Conservation (phyloP, 2,113 vertebrate genomes). For the Tupaia chinensis region DNA sequence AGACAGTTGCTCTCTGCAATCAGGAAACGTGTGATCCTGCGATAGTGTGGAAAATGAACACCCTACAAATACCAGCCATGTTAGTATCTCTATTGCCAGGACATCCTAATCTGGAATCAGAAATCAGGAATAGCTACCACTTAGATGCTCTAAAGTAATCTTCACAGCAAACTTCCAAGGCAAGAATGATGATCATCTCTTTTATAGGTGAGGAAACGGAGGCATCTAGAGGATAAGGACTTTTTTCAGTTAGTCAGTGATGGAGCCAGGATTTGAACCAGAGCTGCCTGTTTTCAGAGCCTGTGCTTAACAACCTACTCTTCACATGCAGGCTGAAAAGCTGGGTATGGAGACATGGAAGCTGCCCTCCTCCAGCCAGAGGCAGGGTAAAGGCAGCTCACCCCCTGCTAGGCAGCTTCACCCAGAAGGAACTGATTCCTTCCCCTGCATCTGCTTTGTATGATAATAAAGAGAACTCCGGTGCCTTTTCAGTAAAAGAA, state of each 20-base stretch:
- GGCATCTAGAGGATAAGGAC: background rate
- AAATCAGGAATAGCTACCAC: background rate
- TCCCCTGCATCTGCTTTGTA: background rate
- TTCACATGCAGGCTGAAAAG: rapidly evolving
- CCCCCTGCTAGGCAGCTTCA: background rate
- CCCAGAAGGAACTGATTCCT: background rate
- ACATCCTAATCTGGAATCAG: background rate
- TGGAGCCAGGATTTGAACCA: background rate
- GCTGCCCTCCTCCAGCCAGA: background rate
- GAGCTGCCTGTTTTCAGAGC: slow-evolving; percentile 15
- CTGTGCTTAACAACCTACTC: background rate
- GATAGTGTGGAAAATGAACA: background rate
- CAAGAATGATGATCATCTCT: background rate
- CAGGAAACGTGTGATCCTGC: background rate
- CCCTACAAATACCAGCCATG: background rate
- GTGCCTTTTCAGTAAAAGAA: background rate
- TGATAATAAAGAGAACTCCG: background rate
- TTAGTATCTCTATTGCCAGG: background rate
- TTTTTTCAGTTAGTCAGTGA: background rate
- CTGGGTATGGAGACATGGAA: background rate
- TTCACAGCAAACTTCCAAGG: background rate
- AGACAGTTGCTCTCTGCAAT: background rate
- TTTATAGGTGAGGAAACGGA: background rate
- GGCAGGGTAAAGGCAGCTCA: background rate
- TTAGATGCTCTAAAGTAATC: background rate